Evolutionary conservation across 64 coral and sea anemone species (phyloP).

Genomic region (Montipora capricornis): DNA sequence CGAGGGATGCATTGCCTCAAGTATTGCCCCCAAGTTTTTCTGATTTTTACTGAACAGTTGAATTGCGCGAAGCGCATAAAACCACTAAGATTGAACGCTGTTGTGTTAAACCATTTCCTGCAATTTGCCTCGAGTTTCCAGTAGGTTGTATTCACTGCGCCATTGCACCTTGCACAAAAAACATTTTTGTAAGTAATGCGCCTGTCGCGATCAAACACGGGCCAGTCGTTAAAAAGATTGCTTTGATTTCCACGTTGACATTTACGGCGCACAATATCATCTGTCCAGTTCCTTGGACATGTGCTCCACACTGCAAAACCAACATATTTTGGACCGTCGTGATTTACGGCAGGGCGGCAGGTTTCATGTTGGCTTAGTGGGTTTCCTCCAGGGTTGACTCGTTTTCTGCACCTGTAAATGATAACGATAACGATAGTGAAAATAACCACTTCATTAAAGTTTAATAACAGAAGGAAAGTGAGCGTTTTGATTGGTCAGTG

Average conservation of each 20-base stretch:
- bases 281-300: constrained; percentile 8
- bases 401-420: not conserved
- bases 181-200: constrained; percentile 26
- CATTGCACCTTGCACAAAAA: constrained; percentile 3
- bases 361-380: not conserved
- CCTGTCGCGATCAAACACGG: constrained; percentile 1
- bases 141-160: not conserved
- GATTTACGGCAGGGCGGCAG: not conserved
- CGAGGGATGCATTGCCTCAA: constrained; percentile 11
- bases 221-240: not conserved
- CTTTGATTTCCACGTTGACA: constrained; percentile 4
- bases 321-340: not conserved
- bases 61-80: not conserved
- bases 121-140: not conserved
- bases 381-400: not conserved
- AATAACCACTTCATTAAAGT: no score
- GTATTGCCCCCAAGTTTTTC: not conserved
- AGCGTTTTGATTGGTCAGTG: no score
- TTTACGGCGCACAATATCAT: not conserved
- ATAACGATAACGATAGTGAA: no score
- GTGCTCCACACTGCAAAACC: constrained; percentile 10
- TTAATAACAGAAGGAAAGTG: no score
- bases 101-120: not conserved
- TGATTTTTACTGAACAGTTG: not conserved
- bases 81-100: not conserved